A percentile compares a stretch with the other conserved stretches of the same genome.
These are phyloP conservation scores for Ostrea denselamellosa DNA, from an alignment of 1,140 invertebrate species.

Conservation along the genomic window DNA sequence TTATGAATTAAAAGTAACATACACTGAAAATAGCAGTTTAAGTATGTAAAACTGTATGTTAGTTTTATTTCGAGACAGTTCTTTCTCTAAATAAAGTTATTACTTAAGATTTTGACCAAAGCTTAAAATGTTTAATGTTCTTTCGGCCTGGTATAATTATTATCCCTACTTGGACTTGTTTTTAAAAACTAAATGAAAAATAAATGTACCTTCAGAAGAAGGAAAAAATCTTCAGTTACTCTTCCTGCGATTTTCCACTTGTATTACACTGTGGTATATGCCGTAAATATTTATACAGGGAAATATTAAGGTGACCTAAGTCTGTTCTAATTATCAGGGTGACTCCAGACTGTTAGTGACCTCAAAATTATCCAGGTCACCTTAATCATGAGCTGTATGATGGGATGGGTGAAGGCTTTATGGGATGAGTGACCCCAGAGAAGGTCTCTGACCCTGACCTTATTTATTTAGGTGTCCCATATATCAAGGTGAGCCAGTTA, in stretches of 20 bases:
- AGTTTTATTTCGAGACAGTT: too few relatives aligned
- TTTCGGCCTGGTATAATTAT: background rate
- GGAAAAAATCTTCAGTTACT: background rate
- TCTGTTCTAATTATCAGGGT: too few relatives aligned
- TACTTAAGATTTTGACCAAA: conserved; percentile 23
- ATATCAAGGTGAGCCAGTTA: background rate
- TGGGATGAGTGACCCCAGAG: too few relatives aligned
- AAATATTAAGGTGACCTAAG: background rate
- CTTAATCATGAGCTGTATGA: background rate
- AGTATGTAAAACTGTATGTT: too few relatives aligned
- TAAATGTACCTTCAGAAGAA: background rate
- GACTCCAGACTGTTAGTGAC: too few relatives aligned
- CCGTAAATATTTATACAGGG: background rate
- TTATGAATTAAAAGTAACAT: too few relatives aligned
- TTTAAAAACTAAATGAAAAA: conserved; percentile 24
- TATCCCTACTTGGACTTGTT: conserved; percentile 21
- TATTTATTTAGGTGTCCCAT: background rate
- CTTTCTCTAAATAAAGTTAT: too few relatives aligned
- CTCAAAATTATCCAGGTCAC: too few relatives aligned
- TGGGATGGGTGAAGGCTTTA: background rate
- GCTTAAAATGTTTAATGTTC: conserved; percentile 31
- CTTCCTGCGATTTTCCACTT: background rate
- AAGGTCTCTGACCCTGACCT: too few relatives aligned
- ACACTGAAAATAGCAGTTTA: too few relatives aligned
- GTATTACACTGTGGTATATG: conserved; percentile 4